Conservation (phyloP, 2,888 invertebrate species). For the Mimas tiliae region DNA sequence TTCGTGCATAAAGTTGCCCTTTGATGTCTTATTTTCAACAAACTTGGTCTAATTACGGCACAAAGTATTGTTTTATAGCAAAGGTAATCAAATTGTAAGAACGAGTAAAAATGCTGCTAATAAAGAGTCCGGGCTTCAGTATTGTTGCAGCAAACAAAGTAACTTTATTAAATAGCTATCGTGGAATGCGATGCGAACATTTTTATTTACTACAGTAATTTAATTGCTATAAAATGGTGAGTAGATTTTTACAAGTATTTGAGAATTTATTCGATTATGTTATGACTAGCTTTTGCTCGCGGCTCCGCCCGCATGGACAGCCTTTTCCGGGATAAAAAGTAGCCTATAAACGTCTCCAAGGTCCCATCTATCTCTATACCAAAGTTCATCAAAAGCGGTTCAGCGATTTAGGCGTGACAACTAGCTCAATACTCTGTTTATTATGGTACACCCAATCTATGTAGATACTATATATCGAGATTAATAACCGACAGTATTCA, state of each 20-base stretch:
- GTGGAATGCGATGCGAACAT: not conserved
- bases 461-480: too few relatives aligned
- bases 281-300: too few relatives aligned
- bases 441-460: too few relatives aligned
- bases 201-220: not conserved
- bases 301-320: too few relatives aligned
- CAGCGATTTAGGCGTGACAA: too few relatives aligned
- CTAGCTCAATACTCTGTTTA: too few relatives aligned
- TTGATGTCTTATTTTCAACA: slow-evolving; percentile 1
- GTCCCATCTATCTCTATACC: too few relatives aligned
- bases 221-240: not conserved
- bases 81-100: not conserved
- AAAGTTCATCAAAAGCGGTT: too few relatives aligned
- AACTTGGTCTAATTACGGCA: not conserved
- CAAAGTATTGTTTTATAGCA: slow-evolving; percentile 15
- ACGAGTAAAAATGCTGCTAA: not conserved
- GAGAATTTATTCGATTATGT: too few relatives aligned
- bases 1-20: not conserved
- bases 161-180: not conserved
- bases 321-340: too few relatives aligned
- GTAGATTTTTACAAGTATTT: not conserved
- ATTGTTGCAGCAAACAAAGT: not conserved
- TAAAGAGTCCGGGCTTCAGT: not conserved
- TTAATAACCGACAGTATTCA: too few relatives aligned
- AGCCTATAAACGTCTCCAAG: too few relatives aligned